These are phyloP conservation scores for Falco berigora DNA, from an alignment of 2,797 vertebrate genomes.

Conservation along the genomic window DNA sequence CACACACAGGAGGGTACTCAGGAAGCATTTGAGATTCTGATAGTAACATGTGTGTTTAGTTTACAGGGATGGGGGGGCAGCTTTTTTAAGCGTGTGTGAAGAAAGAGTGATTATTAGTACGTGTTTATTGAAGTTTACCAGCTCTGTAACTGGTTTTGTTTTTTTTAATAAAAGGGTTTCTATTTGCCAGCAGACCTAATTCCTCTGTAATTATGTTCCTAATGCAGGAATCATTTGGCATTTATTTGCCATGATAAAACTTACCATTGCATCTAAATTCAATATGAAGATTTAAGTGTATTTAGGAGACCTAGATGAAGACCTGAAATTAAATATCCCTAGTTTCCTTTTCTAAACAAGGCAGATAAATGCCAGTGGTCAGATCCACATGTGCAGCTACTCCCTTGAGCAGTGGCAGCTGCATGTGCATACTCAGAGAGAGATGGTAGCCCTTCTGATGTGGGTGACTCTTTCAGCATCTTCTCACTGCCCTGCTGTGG, in stretches of 20 bases:
- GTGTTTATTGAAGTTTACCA: slow-evolving; percentile 4
- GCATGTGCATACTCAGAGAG: neutral
- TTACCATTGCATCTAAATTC: slow-evolving; percentile 31
- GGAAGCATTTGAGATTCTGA: neutral
- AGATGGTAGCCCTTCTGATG: neutral
- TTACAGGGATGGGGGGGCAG: neutral
- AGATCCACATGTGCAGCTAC: neutral
- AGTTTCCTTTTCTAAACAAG: slow-evolving; percentile 3
- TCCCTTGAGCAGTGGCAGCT: neutral
- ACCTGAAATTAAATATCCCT: slow-evolving; percentile 27
- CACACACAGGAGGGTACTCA: neutral
- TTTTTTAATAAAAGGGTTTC: neutral
- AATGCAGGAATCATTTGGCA: slow-evolving; percentile 36
- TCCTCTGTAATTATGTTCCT: slow-evolving; percentile 36
- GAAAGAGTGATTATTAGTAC: neutral
- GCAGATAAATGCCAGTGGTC: neutral
- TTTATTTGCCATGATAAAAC: slow-evolving; percentile 49
- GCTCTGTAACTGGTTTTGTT: neutral
- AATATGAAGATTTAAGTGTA: neutral
- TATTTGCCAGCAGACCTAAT: neutral
- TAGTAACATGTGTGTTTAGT: neutral
- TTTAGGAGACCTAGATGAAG: neutral
- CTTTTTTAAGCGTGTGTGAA: neutral
- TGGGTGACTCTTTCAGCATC: neutral
- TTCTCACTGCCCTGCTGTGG: neutral